These are phyloP conservation scores for Troilus luridus DNA, from an alignment of 2,888 invertebrate species.

Conservation along the genomic window DNA sequence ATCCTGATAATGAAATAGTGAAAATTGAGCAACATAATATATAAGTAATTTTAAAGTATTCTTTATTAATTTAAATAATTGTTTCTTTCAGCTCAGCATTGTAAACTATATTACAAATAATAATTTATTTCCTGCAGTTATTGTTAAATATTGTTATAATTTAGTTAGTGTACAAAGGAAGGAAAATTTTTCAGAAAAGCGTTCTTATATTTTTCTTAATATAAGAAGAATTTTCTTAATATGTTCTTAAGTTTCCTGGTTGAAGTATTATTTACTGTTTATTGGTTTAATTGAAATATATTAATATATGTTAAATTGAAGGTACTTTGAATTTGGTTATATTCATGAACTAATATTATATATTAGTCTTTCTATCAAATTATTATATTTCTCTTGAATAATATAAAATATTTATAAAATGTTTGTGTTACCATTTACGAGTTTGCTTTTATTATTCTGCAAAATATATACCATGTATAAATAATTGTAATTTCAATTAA, in stretches of 20 bases:
- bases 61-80: neutral
- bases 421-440: neutral
- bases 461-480: neutral
- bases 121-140: neutral
- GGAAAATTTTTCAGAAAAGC: neutral
- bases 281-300: neutral
- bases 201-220: neutral
- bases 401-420: neutral
- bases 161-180: neutral
- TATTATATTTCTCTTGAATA: constrained; percentile 7
- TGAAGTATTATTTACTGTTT: neutral
- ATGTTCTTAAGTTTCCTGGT: neutral
- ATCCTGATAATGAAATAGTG: neutral
- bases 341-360: neutral
- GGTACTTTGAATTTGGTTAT: neutral
- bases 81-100: neutral
- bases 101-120: neutral
- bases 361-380: neutral
- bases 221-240: too few species aligned
- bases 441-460: neutral
- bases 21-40: neutral
- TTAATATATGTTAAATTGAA: neutral
- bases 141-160: constrained; percentile 6
- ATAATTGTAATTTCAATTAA: neutral
- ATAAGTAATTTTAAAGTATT: neutral